Base-by-base conservation (phyloP, 2,888 invertebrate species). In the Acleris cristana region DNA sequence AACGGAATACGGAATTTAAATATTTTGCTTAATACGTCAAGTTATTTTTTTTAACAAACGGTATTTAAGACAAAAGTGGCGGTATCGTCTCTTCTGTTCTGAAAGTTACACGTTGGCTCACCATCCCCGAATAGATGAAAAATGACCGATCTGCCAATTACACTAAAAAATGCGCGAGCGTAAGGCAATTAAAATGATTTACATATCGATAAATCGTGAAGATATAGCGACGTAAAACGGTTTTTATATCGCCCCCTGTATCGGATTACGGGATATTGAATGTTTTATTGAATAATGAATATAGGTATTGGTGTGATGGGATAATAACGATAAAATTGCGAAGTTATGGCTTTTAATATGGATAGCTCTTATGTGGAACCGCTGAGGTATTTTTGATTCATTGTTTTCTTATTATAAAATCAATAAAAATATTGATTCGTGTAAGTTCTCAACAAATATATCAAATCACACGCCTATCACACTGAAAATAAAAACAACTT, bases 141-240 rank as follows among this genome's bases (percentile, higher is more conserved):
- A 87, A 91, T 83, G 87, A 79, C 79, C 79, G 74, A 84, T 78
- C 85, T 89, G 90, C 90, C 91, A 92, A 92, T 92, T 91, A 90
- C 85, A 86, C 84, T 87, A 89, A 92, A 90, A 91, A 91, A 90
- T 86, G 87, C 88, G 89, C 87, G 81, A 83, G 80, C 84, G 82
- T 86, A 40, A 40, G 74, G 90, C 92, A 90, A 92, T 92, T 92
- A 91, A 92, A 91, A 88, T 92, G 92, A 92, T 92, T 92, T 92
- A 92, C 90, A 90, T 87, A 84, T 88, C 90, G 84, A 92, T 92
- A 92, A 91, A 92, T 92, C 86, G 81, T 73, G 72, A 76, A 76
- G 79, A 82, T 83, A 83, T 79, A 80, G 81, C 79, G 76, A 73
- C 73, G 72, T 76, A 79, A 79, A 76, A 76, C 74, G 77, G 74